phyloP scores from a whole-genome alignment of 2,888 invertebrate species.

The Andrena camellia region DNA sequence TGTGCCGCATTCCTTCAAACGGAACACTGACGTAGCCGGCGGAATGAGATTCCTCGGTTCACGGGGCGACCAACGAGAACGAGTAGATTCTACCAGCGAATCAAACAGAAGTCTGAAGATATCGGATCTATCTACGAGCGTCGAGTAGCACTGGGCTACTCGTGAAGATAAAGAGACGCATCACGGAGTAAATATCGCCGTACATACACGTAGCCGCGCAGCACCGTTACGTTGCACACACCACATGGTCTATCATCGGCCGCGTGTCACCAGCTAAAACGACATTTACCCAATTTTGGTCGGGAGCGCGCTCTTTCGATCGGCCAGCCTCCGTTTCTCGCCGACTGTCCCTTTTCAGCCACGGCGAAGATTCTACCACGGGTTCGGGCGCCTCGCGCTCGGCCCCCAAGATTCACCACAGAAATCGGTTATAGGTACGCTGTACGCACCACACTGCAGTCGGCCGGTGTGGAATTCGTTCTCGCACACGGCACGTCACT shows the following conservation, averaged over 20 bases:
- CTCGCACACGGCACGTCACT: slow-evolving; percentile 17
- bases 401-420: slow-evolving; percentile 2
- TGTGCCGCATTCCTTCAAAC: slow-evolving; percentile 66
- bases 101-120: slow-evolving; percentile 3
- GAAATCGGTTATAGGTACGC: slow-evolving; percentile 26
- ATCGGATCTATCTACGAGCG: slow-evolving; percentile 4
- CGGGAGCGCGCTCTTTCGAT: slow-evolving; percentile 31
- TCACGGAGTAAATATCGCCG: slow-evolving; percentile 5
- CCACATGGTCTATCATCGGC: slow-evolving; percentile 53
- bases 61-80: slow-evolving; percentile 22
- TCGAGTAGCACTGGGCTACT: neutral
- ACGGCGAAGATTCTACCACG: neutral
- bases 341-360: slow-evolving; percentile 1
- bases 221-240: slow-evolving; percentile 61
- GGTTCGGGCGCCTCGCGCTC: neutral
- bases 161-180: neutral
- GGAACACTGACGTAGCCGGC: slow-evolving; percentile 40
- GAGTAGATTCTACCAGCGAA: slow-evolving; percentile 19
- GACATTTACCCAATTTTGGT: slow-evolving; percentile 51
- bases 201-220: slow-evolving; percentile 29
- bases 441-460: slow-evolving; percentile 4
- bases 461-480: slow-evolving; percentile 31
- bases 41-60: slow-evolving; percentile 42
- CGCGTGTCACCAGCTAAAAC: slow-evolving; percentile 54
- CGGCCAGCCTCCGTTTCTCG: slow-evolving; percentile 7